Conservation (phyloP, 2,888 invertebrate genomes). For the Lepidocyrtoides sp. region DNA sequence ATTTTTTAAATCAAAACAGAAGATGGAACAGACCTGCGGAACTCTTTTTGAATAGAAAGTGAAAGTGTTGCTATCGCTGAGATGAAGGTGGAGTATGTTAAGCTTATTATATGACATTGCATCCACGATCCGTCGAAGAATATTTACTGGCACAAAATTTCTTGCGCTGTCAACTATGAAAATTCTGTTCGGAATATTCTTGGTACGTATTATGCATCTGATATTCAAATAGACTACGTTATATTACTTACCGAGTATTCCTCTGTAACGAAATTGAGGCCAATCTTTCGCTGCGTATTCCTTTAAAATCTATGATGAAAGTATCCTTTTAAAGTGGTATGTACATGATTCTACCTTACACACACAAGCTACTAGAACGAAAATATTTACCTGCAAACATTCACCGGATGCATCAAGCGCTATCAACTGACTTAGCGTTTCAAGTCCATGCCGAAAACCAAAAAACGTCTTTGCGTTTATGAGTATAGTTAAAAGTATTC, state of each 20-base stretch:
- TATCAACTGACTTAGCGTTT: slow-evolving; percentile 80
- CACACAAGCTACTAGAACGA: slow-evolving; percentile 68
- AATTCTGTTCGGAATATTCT: too few species aligned
- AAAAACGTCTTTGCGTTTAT: slow-evolving; percentile 81
- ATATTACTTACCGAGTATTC: too few species aligned
- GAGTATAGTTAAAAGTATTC: slow-evolving; percentile 52
- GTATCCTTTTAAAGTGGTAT: too few species aligned
- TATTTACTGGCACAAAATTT: slow-evolving; percentile 88
- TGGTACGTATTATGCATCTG: too few species aligned
- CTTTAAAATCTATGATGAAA: neutral
- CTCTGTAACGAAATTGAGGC: slow-evolving; percentile 88
- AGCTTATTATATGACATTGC: slow-evolving; percentile 95
- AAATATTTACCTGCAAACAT: too few species aligned
- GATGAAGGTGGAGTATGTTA: slow-evolving; percentile 87
- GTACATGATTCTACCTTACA: too few species aligned
- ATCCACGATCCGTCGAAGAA: slow-evolving; percentile 92
- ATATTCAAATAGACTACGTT: too few species aligned
- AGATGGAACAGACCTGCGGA: too few species aligned
- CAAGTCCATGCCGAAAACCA: slow-evolving; percentile 82
- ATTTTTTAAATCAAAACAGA: too few species aligned
- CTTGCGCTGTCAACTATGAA: slow-evolving; percentile 88
- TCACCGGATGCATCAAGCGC: too few species aligned
- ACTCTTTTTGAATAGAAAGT: slow-evolving; percentile 87
- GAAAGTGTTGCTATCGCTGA: slow-evolving; percentile 87
- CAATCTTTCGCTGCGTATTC: slow-evolving; percentile 87